These are phyloP conservation scores for Brachionus calyciflorus DNA, from an alignment of 1,140 invertebrate species.

Conservation along the genomic window DNA sequence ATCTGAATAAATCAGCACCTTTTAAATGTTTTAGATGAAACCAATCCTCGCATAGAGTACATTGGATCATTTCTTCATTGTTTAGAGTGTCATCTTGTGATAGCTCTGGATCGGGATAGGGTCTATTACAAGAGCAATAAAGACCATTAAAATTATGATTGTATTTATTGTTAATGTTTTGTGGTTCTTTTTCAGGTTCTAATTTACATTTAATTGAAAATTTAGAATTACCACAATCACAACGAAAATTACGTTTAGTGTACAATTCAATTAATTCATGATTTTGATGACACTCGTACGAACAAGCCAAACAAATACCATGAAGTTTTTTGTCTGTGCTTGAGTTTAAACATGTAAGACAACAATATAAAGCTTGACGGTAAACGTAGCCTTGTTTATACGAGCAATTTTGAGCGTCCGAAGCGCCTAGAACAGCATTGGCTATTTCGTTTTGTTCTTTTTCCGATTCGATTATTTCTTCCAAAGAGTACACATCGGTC, in stretches of 20 bases:
- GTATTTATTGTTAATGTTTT: conserved; percentile 55
- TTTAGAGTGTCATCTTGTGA: conserved; percentile 61
- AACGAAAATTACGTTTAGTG: conserved; percentile 89
- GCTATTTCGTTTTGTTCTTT: conserved; percentile 36
- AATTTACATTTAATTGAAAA: conserved; percentile 64
- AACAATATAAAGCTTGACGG: conserved; percentile 90
- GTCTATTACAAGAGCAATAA: conserved; percentile 87
- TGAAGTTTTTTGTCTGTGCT: conserved; percentile 60
- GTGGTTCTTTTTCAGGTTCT: conserved; percentile 49
- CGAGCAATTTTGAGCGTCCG: conserved; percentile 32
- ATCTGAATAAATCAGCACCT: conserved; percentile 57
- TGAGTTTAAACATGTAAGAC: conserved; percentile 75
- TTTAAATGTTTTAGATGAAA: conserved; percentile 66
- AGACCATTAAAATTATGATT: conserved; percentile 79
- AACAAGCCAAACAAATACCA: conserved; percentile 79
- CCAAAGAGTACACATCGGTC: conserved; percentile 11
- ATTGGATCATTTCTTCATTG: conserved; percentile 93
- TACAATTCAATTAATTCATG: conserved; percentile 94
- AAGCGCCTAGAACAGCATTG: conserved; percentile 29
- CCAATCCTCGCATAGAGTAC: conserved; percentile 96
- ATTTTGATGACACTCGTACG: conserved; percentile 87
- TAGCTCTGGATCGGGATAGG: conserved; percentile 86
- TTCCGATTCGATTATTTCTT: conserved; percentile 43
- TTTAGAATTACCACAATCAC: conserved; percentile 91
- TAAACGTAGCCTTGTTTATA: conserved; percentile 78